Evolutionary conservation across 1,140 invertebrate species (phyloP).

Genomic region (Bombus superbus): DNA sequence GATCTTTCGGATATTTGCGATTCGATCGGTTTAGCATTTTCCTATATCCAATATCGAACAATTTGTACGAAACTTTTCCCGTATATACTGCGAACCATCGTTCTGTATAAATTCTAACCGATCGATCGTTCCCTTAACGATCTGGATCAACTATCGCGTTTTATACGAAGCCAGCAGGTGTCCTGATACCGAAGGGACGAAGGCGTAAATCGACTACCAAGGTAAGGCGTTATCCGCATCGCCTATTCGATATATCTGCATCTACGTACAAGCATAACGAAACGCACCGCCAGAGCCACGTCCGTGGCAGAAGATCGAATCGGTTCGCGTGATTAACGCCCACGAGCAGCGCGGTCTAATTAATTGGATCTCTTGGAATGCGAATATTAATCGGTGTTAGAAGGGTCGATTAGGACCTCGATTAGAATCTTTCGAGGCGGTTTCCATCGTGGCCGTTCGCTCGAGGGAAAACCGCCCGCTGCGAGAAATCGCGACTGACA

Average conservation of each 20-base stretch:
- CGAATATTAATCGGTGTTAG: slow-evolving; percentile 65
- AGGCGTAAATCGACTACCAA: background rate
- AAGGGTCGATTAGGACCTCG: background rate
- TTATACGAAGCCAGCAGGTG: background rate
- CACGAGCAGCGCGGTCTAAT: slow-evolving; percentile 52
- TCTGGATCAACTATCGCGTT: background rate
- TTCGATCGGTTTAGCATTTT: too few species aligned
- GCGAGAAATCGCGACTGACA: slow-evolving; percentile 49
- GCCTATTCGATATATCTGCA: background rate
- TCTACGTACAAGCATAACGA: background rate
- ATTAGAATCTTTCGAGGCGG: slow-evolving; percentile 49
- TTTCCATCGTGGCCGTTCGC: slow-evolving; percentile 19
- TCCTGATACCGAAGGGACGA: background rate
- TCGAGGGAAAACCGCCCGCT: slow-evolving; percentile 55
- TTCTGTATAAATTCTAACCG: background rate
- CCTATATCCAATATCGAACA: too few species aligned
- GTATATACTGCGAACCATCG: too few species aligned
- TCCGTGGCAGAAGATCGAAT: too few species aligned
- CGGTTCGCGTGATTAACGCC: slow-evolving; percentile 55
- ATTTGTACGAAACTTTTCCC: too few species aligned
- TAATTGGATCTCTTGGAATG: slow-evolving; percentile 53
- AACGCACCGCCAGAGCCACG: background rate
- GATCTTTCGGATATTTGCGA: too few species aligned
- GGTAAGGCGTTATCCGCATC: background rate
- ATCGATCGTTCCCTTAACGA: background rate